Percentiles rank a stretch among this genome's conserved stretches.
phyloP scores from a whole-genome alignment of 2,113 vertebrate species.

The Hydrolagus affinis region DNA sequence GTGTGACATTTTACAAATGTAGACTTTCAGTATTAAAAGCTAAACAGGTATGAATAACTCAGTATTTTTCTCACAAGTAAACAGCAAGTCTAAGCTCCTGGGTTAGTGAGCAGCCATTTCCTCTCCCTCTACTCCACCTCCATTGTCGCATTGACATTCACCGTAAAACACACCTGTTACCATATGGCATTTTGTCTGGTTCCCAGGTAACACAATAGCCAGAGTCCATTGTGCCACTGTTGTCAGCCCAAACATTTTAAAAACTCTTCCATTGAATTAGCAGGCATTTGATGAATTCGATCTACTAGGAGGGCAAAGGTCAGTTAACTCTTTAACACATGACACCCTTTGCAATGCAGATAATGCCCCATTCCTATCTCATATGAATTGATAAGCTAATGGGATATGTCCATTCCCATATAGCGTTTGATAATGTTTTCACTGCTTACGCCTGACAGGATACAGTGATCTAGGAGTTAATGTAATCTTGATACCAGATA shows the following conservation, averaged over 20 bases:
- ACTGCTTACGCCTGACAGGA: neutral
- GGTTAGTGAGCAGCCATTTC: neutral
- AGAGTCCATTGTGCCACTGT: neutral
- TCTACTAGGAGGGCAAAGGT: neutral
- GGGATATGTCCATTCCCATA: neutral
- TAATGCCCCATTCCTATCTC: neutral
- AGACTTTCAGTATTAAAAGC: neutral
- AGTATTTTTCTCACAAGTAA: neutral
- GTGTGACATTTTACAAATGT: conserved; percentile 9
- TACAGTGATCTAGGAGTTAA: conserved; percentile 17
- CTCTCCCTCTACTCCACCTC: neutral
- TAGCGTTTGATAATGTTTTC: neutral
- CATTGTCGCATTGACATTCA: neutral
- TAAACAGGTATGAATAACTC: conserved; percentile 25
- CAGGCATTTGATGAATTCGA: neutral
- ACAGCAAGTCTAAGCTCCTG: neutral
- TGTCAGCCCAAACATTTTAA: neutral
- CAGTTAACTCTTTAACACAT: conserved; percentile 11
- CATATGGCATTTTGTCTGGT: neutral
- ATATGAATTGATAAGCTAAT: neutral
- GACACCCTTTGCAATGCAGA: neutral
- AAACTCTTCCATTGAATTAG: neutral
- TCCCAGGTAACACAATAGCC: neutral
- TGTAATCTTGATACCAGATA: conserved; percentile 25
- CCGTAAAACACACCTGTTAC: neutral